These are phyloP conservation scores for Chamaetylas fuelleborni DNA, from an alignment of 2,113 vertebrate genomes.

Conservation along the genomic window DNA sequence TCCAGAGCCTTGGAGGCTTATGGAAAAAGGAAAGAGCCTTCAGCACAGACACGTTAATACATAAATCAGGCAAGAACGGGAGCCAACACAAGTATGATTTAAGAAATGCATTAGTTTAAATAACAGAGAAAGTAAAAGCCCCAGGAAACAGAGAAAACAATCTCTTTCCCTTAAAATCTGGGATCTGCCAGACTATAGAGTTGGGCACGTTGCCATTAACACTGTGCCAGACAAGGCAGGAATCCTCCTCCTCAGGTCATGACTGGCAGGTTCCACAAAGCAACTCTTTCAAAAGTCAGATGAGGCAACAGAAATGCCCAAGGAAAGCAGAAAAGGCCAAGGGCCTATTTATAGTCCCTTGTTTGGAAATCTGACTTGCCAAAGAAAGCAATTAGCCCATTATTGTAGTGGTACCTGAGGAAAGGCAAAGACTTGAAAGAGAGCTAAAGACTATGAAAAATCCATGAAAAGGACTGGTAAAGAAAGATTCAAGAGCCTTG, in stretches of 20 bases:
- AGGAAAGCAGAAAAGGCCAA: background rate
- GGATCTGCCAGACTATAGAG: background rate
- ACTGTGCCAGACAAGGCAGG: background rate
- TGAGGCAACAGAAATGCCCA: background rate
- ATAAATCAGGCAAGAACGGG: background rate
- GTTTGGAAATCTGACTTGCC: background rate
- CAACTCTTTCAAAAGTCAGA: background rate
- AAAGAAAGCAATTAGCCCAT: background rate
- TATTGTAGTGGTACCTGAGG: background rate
- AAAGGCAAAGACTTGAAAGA: background rate
- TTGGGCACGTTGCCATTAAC: background rate
- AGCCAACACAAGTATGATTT: background rate
- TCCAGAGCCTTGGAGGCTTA: background rate
- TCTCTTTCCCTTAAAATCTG: background rate
- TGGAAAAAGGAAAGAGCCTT: background rate
- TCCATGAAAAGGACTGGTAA: background rate
- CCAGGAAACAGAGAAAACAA: background rate
- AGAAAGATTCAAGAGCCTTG: background rate
- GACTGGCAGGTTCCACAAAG: background rate
- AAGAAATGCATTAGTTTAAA: background rate
- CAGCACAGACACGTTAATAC: background rate
- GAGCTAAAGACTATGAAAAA: background rate
- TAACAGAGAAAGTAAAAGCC: slow-evolving; percentile 2
- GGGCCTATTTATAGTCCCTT: background rate
- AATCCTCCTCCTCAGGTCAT: background rate